phyloP scores from a whole-genome alignment of 2,888 invertebrate species.

The Nomada hirtipes region DNA sequence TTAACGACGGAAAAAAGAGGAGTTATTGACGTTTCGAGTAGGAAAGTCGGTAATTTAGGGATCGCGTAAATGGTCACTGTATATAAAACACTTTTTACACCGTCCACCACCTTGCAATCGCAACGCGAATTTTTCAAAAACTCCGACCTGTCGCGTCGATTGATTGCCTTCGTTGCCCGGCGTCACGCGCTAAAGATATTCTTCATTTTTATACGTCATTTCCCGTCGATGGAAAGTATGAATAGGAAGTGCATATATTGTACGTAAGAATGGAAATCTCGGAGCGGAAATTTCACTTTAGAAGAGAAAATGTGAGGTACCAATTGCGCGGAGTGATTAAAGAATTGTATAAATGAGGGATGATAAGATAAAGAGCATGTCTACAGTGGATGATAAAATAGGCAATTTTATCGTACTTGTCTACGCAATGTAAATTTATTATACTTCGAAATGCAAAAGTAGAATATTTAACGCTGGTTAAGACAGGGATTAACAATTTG shows the following conservation, averaged over 20 bases:
- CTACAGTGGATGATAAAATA: too few species aligned
- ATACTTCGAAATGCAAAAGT: too few species aligned
- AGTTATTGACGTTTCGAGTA: constrained; percentile 35
- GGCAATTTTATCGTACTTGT: too few species aligned
- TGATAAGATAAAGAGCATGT: too few species aligned
- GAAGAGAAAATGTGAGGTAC: not conserved
- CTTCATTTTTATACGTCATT: constrained; percentile 6
- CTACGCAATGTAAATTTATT: too few species aligned
- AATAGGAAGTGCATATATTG: not conserved
- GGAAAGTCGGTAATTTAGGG: constrained; percentile 62
- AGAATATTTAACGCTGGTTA: too few species aligned
- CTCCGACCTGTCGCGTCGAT: constrained; percentile 46
- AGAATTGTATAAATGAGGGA: too few species aligned
- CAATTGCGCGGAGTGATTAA: not conserved
- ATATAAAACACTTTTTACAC: constrained; percentile 50
- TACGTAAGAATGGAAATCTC: not conserved
- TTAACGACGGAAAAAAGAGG: constrained; percentile 47
- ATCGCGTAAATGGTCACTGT: constrained; percentile 46
- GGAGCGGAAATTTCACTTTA: not conserved
- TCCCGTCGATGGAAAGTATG: not conserved
- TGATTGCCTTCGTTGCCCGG: constrained; percentile 69
- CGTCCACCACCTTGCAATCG: not conserved
- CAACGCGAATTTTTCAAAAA: constrained; percentile 47
- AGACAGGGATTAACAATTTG: too few species aligned
- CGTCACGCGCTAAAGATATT: constrained; percentile 54